Percentiles rank a stretch among this genome's conserved stretches.
These are phyloP conservation scores for Miniopterus natalensis DNA, from an alignment of 2,113 vertebrate genomes.

Conservation along the genomic window DNA sequence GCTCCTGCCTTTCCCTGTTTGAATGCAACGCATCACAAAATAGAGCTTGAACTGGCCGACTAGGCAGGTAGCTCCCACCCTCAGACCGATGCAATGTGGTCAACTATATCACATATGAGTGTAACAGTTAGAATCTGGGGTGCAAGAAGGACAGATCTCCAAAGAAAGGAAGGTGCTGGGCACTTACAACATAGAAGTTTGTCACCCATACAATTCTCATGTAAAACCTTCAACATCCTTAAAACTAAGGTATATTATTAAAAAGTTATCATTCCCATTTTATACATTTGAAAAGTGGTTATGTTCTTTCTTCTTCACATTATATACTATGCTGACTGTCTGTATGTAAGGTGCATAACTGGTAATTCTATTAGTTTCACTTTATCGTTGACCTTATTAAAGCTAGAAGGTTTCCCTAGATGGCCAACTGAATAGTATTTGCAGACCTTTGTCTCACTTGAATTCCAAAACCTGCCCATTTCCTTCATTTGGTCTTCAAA, in stretches of 20 bases:
- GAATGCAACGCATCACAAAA: neutral
- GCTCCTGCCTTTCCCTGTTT: neutral
- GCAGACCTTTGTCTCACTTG: neutral
- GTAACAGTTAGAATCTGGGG: neutral
- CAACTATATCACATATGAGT: neutral
- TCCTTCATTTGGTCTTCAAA: neutral
- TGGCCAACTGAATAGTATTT: neutral
- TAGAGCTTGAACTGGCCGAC: neutral
- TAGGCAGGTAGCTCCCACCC: neutral
- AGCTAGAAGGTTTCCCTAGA: neutral
- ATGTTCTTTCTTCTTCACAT: neutral
- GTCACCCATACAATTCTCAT: neutral
- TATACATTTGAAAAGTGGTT: neutral
- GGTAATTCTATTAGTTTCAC: neutral
- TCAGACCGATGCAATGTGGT: neutral
- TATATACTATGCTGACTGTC: neutral
- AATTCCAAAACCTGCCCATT: neutral
- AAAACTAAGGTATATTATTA: neutral
- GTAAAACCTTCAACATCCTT: neutral
- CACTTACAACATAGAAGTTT: neutral
- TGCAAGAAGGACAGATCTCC: neutral
- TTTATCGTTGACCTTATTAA: neutral
- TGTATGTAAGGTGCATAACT: neutral
- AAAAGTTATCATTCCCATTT: conserved; percentile 1
- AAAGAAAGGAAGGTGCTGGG: neutral